phyloP scores from a whole-genome alignment of 2,797 vertebrate genomes.

The Gymnothorax reevesii region DNA sequence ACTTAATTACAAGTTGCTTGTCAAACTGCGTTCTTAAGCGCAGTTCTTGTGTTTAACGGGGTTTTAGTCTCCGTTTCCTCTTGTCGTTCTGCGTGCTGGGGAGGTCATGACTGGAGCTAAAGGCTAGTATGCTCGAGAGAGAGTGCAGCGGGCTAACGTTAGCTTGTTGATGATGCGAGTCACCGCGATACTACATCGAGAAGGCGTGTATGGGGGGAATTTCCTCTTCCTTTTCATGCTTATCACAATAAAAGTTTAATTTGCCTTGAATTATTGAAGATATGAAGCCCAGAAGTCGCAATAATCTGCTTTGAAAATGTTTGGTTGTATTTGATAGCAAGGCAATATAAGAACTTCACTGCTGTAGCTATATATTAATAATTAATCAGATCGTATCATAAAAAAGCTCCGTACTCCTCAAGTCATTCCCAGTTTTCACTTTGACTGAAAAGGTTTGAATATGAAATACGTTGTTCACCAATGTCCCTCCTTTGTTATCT shows the following conservation, averaged over 20 bases:
- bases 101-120: constrained; percentile 10
- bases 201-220: neutral
- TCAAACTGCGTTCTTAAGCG: neutral
- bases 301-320: neutral
- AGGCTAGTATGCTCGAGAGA: neutral
- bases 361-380: neutral
- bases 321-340: neutral
- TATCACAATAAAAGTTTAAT: neutral
- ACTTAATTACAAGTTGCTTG: neutral
- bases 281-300: neutral
- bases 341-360: neutral
- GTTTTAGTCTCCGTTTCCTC: neutral
- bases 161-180: neutral
- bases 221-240: neutral
- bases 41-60: neutral
- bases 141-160: neutral
- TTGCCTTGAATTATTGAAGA: neutral
- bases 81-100: neutral
- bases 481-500: neutral
- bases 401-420: neutral
- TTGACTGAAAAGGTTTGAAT: neutral
- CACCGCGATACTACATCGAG: neutral
- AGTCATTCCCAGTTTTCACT: neutral
- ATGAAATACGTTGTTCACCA: neutral
- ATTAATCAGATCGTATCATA: neutral